phyloP scores from a whole-genome alignment of 1,140 invertebrate genomes.

The Procambarus virginalis region DNA sequence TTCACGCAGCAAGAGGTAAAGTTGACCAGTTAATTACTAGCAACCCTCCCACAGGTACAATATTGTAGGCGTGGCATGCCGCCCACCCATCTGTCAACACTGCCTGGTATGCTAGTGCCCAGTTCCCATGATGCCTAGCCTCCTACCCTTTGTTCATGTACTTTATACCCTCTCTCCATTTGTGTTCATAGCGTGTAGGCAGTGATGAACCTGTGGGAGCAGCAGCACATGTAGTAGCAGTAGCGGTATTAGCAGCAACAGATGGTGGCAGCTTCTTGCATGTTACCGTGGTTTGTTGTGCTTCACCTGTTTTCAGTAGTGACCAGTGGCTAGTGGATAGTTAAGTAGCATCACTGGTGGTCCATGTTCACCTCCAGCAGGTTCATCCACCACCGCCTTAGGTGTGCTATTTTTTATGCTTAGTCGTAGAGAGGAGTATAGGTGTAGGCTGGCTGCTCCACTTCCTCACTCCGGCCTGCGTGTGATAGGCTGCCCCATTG shows the following conservation, averaged over 20 bases:
- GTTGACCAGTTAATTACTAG: background rate
- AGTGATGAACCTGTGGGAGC: background rate
- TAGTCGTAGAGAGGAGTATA: no score
- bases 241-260: background rate
- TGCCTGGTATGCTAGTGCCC: background rate
- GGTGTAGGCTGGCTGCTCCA: no score
- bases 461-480: no score
- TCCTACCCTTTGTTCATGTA: background rate
- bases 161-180: background rate
- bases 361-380: background rate
- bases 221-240: background rate
- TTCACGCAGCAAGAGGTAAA: slow-evolving; percentile 46
- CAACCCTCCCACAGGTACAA: slow-evolving; percentile 1
- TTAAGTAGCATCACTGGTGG: background rate
- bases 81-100: background rate
- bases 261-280: background rate
- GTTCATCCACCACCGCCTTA: background rate
- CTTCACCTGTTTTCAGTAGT: background rate
- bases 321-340: background rate
- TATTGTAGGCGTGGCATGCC: slow-evolving; percentile 22
- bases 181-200: background rate
- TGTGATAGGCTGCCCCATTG: no score
- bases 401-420: no score
- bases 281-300: background rate
- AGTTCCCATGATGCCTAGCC: no score